These are phyloP conservation scores for Acrocyrtus sp. DNA, from an alignment of 2,888 invertebrate genomes.

Conservation along the genomic window DNA sequence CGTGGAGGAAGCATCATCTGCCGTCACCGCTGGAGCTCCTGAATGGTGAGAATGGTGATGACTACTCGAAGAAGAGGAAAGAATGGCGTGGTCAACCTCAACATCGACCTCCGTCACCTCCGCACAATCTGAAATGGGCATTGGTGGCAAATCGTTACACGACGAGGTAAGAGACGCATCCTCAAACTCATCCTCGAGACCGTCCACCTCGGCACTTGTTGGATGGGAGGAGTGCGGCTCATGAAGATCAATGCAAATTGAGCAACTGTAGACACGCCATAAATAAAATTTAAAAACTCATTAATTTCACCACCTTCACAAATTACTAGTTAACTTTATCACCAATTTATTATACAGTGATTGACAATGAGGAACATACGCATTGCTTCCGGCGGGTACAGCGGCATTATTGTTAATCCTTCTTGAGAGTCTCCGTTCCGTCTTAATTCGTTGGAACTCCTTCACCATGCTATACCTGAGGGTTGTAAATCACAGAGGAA, in stretches of 20 bases:
- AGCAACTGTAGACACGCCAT: constrained; percentile 55
- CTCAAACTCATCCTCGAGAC: constrained; percentile 55
- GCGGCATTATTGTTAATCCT: constrained; percentile 63
- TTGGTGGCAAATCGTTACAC: constrained; percentile 49
- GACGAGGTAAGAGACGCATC: constrained; percentile 56
- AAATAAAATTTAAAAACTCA: not conserved
- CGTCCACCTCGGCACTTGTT: constrained; percentile 49
- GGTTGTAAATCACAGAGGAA: not conserved
- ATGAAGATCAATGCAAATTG: constrained; percentile 62
- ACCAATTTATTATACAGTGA: not conserved
- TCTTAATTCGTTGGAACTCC: constrained; percentile 63
- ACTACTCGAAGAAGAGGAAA: constrained; percentile 24
- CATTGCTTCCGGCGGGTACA: constrained; percentile 59
- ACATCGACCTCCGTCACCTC: constrained; percentile 62
- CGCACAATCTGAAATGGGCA: constrained; percentile 56
- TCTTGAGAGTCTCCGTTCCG: constrained; percentile 61
- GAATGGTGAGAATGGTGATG: constrained; percentile 19
- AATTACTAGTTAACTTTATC: not conserved
- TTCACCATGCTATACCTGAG: constrained; percentile 63
- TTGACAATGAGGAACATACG: constrained; percentile 42
- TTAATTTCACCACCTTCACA: not conserved
- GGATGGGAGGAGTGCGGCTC: constrained; percentile 51
- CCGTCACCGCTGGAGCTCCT: constrained; percentile 5
- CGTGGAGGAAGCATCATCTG: constrained; percentile 28
- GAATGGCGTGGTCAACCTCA: constrained; percentile 58